Base-by-base conservation (phyloP, 2,888 invertebrate genomes). In the Acanthopleura granulata region DNA sequence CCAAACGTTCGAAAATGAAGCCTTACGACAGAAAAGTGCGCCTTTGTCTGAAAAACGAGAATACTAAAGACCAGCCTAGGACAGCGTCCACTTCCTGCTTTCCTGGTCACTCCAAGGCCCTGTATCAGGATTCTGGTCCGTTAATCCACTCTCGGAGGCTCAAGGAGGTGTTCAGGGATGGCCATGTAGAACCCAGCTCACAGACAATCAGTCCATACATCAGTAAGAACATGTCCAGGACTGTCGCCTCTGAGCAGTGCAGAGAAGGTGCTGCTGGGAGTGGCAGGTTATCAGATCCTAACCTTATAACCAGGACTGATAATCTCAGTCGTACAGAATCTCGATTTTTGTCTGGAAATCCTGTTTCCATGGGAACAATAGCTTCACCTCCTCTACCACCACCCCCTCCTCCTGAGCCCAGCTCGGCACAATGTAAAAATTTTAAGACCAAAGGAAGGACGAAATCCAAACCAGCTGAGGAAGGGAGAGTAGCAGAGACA, bases 11-110 rank as follows among this genome's bases (percentile, higher is more conserved):
- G 1, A 82, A 82, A 72, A 27, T 77, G 14, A 82, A 74, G 73
- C 79, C 79, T 12, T 76, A 82, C 73, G 80, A 84, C 11, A 76
- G 85, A 62, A 85, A 79, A 74, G 79, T 76, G 22, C 76, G 73
- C 50, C 30, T 85, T 18, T 77, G 82, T 62, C 74, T 83, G 12
- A 27, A 49, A 14, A 11, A 16, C 18, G 12, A 66, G 29, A 27
- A 6, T 22, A 6, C 3, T 22, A 27, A 66, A 14, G 29, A 15
- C 29, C 15, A 16, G 4, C 4, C 66, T 27, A 27, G 25, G 25
- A 25, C 6, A 27, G 6, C 22, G 6, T 18, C 22, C 12, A 57
- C 57, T 57, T 57, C 57, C 18, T 40, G 40, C 9, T 66, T 27
- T 3, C 27, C 66, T 3, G 29, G 66, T 27, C 29, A 66, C 29